These are phyloP conservation scores for Chionoecetes opilio DNA, from an alignment of 1,140 invertebrate species.

Conservation along the genomic window DNA sequence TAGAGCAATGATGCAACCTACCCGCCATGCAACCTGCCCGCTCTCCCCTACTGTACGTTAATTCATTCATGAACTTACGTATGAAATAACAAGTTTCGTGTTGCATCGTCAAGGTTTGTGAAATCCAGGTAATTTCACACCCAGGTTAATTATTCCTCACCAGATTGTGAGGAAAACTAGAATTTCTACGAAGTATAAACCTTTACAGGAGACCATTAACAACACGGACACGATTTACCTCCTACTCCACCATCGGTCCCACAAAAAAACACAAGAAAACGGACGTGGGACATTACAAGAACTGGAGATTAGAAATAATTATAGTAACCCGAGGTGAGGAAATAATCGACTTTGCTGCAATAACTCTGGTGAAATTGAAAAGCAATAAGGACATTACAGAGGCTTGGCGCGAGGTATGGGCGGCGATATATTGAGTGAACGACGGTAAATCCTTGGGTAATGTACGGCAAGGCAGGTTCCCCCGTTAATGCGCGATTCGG, in stretches of 20 bases:
- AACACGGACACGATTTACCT: background rate
- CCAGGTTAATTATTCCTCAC: no score
- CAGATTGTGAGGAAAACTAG: background rate
- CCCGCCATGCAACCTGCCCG: no score
- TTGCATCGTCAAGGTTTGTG: no score
- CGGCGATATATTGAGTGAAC: background rate
- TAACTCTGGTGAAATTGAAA: conserved; percentile 11
- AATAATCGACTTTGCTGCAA: background rate
- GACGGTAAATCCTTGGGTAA: background rate
- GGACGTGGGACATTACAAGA: background rate
- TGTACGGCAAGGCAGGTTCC: background rate
- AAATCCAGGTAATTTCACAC: no score
- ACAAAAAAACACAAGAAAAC: background rate
- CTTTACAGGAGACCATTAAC: background rate
- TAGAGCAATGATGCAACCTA: no score
- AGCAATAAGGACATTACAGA: conserved; percentile 29
- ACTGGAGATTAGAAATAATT: background rate
- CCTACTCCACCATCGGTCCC: background rate
- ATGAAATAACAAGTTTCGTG: no score
- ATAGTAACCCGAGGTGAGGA: background rate
- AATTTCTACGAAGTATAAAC: background rate
- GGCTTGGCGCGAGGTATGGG: background rate
- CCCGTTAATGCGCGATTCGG: background rate
- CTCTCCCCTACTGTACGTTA: no score
- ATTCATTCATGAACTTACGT: no score